These are phyloP conservation scores for Muscicapa adusta DNA, from an alignment of 2,113 vertebrate species.

Conservation along the genomic window DNA sequence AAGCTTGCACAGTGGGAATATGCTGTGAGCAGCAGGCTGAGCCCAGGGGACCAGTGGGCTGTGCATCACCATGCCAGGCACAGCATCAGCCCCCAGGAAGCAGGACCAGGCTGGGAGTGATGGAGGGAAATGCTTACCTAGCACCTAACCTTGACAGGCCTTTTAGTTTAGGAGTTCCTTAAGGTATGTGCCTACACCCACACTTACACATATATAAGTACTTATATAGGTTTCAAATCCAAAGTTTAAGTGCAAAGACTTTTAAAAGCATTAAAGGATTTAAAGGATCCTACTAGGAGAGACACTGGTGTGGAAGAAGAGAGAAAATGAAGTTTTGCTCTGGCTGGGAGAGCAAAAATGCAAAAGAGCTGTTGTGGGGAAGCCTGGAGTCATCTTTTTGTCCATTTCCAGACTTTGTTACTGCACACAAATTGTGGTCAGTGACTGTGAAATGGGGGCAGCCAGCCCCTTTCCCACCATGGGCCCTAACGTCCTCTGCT, in stretches of 20 bases:
- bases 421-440: rapidly evolving
- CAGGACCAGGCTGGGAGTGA: not conserved
- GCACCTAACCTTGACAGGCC: not conserved
- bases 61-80: rapidly evolving
- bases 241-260: not conserved
- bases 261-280: not conserved
- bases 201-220: not conserved
- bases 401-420: not conserved
- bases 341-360: not conserved
- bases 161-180: not conserved
- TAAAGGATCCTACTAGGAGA: not conserved
- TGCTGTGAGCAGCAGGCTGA: rapidly evolving
- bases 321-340: not conserved
- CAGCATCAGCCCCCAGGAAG: not conserved
- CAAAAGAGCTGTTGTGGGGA: not conserved
- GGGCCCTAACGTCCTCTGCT: not conserved
- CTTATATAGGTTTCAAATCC: not conserved
- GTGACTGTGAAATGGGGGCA: not conserved
- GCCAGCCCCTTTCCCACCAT: not conserved
- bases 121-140: not conserved
- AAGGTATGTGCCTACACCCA: not conserved
- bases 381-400: not conserved
- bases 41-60: not conserved
- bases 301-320: not conserved
- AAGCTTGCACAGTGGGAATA: not conserved